Percentiles rank a stretch among this genome's conserved stretches.
Conservation (phyloP, 2,113 vertebrate species). For the Bucco capensis region DNA sequence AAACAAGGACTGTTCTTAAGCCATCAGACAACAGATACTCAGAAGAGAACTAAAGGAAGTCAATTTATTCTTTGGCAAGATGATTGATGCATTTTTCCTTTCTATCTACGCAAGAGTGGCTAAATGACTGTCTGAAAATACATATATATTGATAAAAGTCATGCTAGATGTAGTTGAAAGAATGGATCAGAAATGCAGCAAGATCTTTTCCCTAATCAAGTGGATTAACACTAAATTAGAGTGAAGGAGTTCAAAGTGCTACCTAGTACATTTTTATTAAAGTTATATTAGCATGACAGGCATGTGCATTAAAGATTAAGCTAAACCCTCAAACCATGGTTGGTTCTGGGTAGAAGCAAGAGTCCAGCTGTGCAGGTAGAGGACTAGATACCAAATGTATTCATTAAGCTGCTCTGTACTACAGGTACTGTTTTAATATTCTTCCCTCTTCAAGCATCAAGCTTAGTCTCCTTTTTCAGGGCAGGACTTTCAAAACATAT, state of each 20-base stretch:
- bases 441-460: not conserved
- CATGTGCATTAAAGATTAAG: constrained; percentile 37
- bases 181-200: not conserved
- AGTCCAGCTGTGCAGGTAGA: constrained; percentile 42
- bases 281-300: constrained; percentile 40
- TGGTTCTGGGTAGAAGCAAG: not conserved
- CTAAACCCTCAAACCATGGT: constrained; percentile 23
- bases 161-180: constrained; percentile 12
- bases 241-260: constrained; percentile 20
- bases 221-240: constrained; percentile 31
- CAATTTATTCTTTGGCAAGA: constrained; percentile 21
- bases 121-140: constrained; percentile 20
- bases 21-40: constrained; percentile 36
- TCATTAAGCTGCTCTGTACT: not conserved
- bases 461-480: not conserved
- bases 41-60: not conserved
- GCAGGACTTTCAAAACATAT: not conserved
- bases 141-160: not conserved
- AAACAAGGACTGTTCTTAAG: constrained; percentile 45
- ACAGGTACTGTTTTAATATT: not conserved
- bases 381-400: not conserved
- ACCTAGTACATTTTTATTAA: constrained; percentile 31
- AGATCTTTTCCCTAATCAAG: constrained; percentile 9
- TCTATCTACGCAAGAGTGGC: constrained; percentile 4
- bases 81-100: constrained; percentile 17